Conservation (phyloP, 1,140 invertebrate species). For the Muscidifurax raptorellus region DNA sequence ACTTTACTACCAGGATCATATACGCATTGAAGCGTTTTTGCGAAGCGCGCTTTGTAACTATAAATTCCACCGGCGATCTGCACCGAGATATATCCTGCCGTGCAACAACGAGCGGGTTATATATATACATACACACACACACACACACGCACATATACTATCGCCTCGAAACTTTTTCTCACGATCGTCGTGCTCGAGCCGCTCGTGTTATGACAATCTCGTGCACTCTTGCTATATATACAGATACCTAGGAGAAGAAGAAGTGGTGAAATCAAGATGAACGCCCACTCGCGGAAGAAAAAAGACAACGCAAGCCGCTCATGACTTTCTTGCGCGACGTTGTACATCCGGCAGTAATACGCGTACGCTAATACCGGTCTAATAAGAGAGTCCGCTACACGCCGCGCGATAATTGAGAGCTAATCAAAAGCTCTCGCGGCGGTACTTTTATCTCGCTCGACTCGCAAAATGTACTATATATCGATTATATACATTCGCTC, state of each 20-base stretch:
- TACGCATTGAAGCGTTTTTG: too few relatives aligned
- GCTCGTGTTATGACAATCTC: not conserved
- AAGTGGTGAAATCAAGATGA: not conserved
- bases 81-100: too few relatives aligned
- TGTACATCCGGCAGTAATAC: not conserved
- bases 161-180: constrained; percentile 27
- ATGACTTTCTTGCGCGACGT: not conserved
- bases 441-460: too few relatives aligned
- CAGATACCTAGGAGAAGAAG: too few relatives aligned
- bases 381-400: not conserved
- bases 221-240: too few relatives aligned
- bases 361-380: not conserved
- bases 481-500: not conserved
- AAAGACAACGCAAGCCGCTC: not conserved
- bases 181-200: not conserved
- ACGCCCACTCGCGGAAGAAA: not conserved
- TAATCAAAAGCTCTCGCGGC: not conserved
- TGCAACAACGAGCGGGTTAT: too few relatives aligned
- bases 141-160: too few relatives aligned
- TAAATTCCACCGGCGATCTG: too few relatives aligned
- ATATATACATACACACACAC: too few relatives aligned
- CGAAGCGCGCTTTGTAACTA: too few relatives aligned
- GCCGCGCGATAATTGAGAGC: constrained; percentile 1
- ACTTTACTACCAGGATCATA: not conserved
- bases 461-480: too few relatives aligned